These are phyloP conservation scores for Poecilia latipinna DNA, from an alignment of 2,113 vertebrate genomes.

Conservation along the genomic window DNA sequence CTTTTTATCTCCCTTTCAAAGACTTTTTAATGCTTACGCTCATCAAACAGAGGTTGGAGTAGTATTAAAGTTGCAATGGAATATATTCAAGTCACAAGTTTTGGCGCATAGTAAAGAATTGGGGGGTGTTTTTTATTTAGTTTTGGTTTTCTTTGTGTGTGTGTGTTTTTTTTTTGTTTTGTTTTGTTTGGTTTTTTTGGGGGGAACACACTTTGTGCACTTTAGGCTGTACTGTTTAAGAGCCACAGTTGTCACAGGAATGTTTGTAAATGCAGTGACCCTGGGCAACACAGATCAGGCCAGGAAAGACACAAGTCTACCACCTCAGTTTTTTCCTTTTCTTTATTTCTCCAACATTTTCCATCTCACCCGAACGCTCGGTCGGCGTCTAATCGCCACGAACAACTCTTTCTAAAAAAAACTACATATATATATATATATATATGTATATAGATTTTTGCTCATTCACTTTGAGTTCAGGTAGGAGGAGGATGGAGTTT, in stretches of 20 bases:
- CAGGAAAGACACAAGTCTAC: constrained; percentile 33
- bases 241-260: constrained; percentile 60
- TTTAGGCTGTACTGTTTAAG: constrained; percentile 82
- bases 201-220: constrained; percentile 78
- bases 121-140: not conserved
- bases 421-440: too few relatives aligned
- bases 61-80: constrained; percentile 51
- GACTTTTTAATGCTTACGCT: constrained; percentile 55
- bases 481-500: not conserved
- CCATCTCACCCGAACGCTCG: not conserved
- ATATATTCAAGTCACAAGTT: constrained; percentile 41
- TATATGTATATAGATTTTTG: too few relatives aligned
- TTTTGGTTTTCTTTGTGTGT: constrained; percentile 4
- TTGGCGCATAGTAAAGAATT: constrained; percentile 60
- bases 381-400: constrained; percentile 6
- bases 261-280: constrained; percentile 55
- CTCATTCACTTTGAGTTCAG: not conserved
- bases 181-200: constrained; percentile 18
- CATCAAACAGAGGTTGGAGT: constrained; percentile 50
- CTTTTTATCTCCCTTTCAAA: constrained; percentile 65
- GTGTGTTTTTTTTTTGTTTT: not conserved
- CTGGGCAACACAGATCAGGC: constrained; percentile 58
- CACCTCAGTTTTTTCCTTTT: constrained; percentile 18
- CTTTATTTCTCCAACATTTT: too few relatives aligned
- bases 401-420: not conserved